Conservation (phyloP, 2,797 vertebrate genomes). For the Myiotriccus ornatus region DNA sequence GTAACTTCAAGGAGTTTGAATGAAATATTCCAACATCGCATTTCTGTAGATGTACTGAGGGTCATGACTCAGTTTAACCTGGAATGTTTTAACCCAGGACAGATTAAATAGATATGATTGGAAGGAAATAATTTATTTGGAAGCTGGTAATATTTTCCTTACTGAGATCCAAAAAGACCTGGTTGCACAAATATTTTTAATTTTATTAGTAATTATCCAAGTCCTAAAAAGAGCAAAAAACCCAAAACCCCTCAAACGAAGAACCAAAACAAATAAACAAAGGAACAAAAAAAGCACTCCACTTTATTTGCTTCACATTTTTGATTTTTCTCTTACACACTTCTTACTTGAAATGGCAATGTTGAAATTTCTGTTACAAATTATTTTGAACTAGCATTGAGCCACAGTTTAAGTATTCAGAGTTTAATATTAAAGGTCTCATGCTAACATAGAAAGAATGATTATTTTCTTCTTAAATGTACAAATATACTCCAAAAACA, state of each 20-base stretch:
- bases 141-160: neutral
- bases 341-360: neutral
- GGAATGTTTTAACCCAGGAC: neutral
- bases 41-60: neutral
- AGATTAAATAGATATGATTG: neutral
- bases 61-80: neutral
- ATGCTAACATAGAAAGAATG: neutral
- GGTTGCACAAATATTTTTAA: neutral
- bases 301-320: neutral
- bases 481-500: neutral
- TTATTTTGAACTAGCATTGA: neutral
- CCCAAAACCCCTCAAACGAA: no score
- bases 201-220: neutral
- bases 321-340: neutral
- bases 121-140: neutral
- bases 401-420: neutral
- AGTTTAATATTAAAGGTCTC: neutral
- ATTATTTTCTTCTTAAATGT: neutral
- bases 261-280: no score
- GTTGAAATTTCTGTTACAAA: neutral
- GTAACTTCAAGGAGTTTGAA: neutral
- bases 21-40: neutral
- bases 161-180: neutral
- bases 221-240: neutral
- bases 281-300: rapidly evolving